phyloP scores from a whole-genome alignment of 2,113 vertebrate species.

The Pontoporia blainvillei region DNA sequence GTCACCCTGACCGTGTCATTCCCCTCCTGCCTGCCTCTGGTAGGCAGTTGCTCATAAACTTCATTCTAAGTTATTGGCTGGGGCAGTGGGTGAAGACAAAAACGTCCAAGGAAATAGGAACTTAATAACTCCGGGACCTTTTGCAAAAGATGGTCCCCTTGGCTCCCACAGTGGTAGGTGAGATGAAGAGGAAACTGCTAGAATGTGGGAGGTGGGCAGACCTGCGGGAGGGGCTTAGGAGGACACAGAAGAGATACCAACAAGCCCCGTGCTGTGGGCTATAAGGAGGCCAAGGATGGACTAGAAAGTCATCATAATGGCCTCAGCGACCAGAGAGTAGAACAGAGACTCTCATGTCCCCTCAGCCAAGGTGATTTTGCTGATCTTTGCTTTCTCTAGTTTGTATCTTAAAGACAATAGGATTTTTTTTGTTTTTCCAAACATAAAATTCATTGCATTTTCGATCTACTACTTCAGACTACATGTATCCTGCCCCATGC shows the following conservation, averaged over 20 bases:
- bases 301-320: background rate
- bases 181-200: background rate
- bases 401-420: background rate
- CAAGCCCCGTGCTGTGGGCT: background rate
- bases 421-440: background rate
- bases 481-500: fast-evolving
- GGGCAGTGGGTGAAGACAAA: background rate
- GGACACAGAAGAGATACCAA: background rate
- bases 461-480: background rate
- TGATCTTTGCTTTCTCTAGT: background rate
- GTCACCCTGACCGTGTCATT: background rate
- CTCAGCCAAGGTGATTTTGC: background rate
- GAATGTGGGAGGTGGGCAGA: fast-evolving
- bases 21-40: background rate
- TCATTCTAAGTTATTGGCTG: background rate
- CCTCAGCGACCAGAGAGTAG: background rate
- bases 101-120: background rate
- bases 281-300: background rate
- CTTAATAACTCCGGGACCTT: background rate
- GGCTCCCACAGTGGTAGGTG: too few species aligned
- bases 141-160: background rate
- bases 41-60: background rate
- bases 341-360: background rate
- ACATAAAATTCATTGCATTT: background rate
- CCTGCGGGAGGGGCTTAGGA: background rate